Evolutionary conservation across 2,113 vertebrate genomes (phyloP), one percentile per base, ranked within the genome.

Genomic region (Myrmecophaga tridactyla): DNA sequence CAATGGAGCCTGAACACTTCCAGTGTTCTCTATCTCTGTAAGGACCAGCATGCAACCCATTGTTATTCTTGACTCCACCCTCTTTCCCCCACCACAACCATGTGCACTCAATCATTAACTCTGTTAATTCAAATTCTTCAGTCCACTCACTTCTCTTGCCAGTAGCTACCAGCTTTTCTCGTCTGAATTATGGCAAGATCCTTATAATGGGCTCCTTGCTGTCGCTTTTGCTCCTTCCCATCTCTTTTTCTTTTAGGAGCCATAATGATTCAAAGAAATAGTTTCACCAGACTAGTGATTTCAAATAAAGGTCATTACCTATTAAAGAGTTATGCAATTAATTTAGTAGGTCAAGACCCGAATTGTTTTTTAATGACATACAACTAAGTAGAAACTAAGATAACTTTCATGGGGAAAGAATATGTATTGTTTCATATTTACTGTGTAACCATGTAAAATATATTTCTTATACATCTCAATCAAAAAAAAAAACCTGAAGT

Each of bases 291-390:
- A 65, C 43, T 48, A 76, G 46, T 67, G 46, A n/a, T 88, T 94
- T 90, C 82, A 86, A 70, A 76, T 25, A 85, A 60, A 92, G 14
- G 34, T 58, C 25, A 65, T 58, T 76, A 85, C 21, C 53, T 15
- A 43, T 53, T 73, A 69, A 25, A 90, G 34, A 2, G 20, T 85
- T 84, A 65, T 46, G 23, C 87, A 90, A 58, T 86, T 51, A 86
- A 36, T 6, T 77, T 69, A 85, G 39, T 67, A 60, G 41, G 9
- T 81, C 39, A 94, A 53, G 34, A 60, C 81, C 83, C 83, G 31
- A 93, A 53, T 70, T 76, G 84, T 63, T 83, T 91, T 89, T 43
- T 83, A 86, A 62, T 89, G 65, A 92, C 90, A 76, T 41, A 88
- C 18, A 80, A 81, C 29, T 86, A 29, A 95, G 81, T 62, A 75